phyloP scores from a whole-genome alignment of 2,113 vertebrate genomes.

The Serilophus lunatus region DNA sequence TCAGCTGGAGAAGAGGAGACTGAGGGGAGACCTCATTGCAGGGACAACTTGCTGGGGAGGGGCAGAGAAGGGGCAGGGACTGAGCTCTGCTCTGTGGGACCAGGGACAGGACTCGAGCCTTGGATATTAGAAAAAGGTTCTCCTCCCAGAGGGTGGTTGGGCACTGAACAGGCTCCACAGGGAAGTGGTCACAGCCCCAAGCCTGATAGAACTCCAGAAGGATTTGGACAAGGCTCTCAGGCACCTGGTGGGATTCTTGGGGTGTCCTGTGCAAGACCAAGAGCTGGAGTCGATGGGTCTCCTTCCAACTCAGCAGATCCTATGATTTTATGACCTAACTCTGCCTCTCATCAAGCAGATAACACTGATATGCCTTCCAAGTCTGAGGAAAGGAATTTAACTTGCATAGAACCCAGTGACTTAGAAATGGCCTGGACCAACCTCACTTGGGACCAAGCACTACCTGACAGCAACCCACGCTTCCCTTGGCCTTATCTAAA shows the following conservation, averaged over 20 bases:
- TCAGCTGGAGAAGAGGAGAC: not conserved
- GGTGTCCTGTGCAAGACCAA: not conserved
- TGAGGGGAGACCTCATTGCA: not conserved
- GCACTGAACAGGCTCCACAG: not conserved
- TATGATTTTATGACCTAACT: not conserved
- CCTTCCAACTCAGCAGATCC: not conserved
- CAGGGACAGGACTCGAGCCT: not conserved
- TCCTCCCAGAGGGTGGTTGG: not conserved
- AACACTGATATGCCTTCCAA: not conserved
- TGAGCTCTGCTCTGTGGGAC: not conserved
- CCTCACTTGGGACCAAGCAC: not conserved
- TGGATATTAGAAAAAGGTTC: not conserved
- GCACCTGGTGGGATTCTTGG: not conserved
- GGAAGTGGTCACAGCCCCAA: not conserved
- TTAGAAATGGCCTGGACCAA: not conserved
- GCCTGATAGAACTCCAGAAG: not conserved
- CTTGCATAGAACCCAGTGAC: not conserved
- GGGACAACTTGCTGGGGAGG: not conserved
- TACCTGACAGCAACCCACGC: not conserved
- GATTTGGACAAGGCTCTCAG: not conserved
- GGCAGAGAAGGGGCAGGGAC: not conserved
- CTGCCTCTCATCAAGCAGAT: not conserved
- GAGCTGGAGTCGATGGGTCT: not conserved
- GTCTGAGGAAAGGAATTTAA: not conserved
- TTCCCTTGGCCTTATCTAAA: slow-evolving; percentile 1